Percentiles rank a stretch among this genome's conserved stretches.
These are phyloP conservation scores for Ursus arctos DNA, from an alignment of 2,113 vertebrate genomes.

Conservation along the genomic window DNA sequence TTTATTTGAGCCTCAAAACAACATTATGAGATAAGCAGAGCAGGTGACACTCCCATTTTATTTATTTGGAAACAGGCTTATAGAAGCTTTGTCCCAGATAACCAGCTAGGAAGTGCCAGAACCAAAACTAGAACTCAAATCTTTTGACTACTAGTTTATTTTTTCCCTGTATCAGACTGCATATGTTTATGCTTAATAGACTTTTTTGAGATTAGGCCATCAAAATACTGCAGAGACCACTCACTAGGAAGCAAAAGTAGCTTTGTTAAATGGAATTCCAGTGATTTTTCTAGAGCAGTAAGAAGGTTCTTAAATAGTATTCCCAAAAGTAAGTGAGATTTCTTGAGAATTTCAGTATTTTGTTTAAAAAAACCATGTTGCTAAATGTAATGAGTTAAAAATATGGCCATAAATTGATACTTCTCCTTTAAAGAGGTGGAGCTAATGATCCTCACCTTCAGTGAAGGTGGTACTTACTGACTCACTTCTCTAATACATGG, in stretches of 20 bases:
- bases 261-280: constrained; percentile 11
- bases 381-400: background rate
- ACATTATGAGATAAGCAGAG: background rate
- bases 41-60: background rate
- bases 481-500: background rate
- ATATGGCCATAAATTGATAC: background rate
- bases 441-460: background rate
- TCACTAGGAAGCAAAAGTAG: background rate
- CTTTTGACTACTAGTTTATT: background rate
- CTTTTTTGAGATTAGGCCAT: background rate
- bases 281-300: background rate
- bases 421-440: background rate
- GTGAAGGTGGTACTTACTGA: background rate
- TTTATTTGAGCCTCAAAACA: background rate
- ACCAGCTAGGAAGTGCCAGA: background rate
- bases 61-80: background rate
- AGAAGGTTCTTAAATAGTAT: background rate
- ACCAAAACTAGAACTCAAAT: background rate
- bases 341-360: background rate
- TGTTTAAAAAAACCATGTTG: background rate
- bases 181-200: background rate
- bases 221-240: background rate
- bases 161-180: background rate
- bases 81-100: background rate
- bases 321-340: background rate